These are phyloP conservation scores for Aricia artaxerxes DNA, from an alignment of 2,888 invertebrate genomes.

Conservation along the genomic window DNA sequence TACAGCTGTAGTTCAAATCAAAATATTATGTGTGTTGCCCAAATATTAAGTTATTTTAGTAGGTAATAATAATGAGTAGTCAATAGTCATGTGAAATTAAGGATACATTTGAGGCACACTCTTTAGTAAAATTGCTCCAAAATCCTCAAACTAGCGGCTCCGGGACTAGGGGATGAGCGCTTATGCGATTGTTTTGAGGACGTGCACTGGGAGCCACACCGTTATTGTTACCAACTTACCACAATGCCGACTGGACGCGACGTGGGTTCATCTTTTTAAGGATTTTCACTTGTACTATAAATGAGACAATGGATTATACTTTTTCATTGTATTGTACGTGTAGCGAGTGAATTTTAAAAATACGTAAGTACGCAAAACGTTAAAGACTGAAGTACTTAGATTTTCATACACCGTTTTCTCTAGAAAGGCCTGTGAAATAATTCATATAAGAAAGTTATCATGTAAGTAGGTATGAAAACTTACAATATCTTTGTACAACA, in stretches of 20 bases:
- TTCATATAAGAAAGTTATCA: no score
- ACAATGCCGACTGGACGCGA: slow-evolving; percentile 48
- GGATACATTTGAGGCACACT: no score
- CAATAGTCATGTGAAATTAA: no score
- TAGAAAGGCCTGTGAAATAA: not conserved
- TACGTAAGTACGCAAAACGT: not conserved
- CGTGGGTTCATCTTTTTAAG: slow-evolving; percentile 33
- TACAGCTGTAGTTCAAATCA: no score
- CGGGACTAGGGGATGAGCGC: slow-evolving; percentile 42
- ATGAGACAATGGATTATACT: slow-evolving; percentile 18
- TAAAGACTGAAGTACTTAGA: not conserved
- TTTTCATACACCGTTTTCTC: not conserved
- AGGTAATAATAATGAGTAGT: no score
- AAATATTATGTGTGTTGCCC: no score
- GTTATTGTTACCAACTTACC: slow-evolving; percentile 52
- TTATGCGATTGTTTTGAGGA: slow-evolving; percentile 57
- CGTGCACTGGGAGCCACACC: slow-evolving; percentile 50
- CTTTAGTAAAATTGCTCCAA: no score
- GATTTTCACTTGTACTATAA: slow-evolving; percentile 29
- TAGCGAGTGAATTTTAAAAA: not conserved
- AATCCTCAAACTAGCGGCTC: not conserved
- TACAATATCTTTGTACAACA: no score
- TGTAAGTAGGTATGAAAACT: no score
- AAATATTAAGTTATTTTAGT: no score
- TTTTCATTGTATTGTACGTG: slow-evolving; percentile 25